Evolutionary conservation across 2,113 vertebrate species (phyloP).

Genomic region (Egretta garzetta): DNA sequence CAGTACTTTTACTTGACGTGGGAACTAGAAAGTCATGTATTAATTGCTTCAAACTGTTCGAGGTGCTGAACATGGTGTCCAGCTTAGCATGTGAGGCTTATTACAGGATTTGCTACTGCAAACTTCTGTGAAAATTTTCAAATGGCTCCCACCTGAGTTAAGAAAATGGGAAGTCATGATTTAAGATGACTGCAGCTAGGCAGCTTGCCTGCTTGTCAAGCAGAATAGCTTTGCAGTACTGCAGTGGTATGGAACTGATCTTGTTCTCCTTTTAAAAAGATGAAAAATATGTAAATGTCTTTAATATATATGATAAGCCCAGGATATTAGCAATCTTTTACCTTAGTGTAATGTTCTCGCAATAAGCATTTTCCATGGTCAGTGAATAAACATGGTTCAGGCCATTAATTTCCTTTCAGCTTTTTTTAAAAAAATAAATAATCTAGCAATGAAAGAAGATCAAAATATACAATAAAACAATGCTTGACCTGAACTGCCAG

Average conservation of each 20-base stretch:
- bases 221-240: not conserved
- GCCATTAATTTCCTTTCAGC: not conserved
- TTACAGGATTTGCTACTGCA: not conserved
- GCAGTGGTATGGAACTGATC: not conserved
- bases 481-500: not conserved
- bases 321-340: not conserved
- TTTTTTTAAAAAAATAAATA: not conserved
- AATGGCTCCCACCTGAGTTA: conserved; percentile 4
- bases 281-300: not conserved
- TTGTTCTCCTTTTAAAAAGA: not conserved
- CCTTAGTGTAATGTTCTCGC: not conserved
- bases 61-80: not conserved
- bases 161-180: conserved; percentile 3
- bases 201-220: not conserved
- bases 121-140: not conserved
- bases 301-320: not conserved
- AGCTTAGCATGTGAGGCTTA: not conserved
- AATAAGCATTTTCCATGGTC: not conserved
- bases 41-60: not conserved
- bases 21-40: not conserved
- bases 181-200: conserved; percentile 18
- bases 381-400: not conserved
- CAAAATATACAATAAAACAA: not conserved
- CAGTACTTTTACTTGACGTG: not conserved
- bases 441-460: not conserved